A percentile compares a stretch with the other conserved stretches of the same genome.
Evolutionary conservation across 1,140 invertebrate species (phyloP).

Genomic region (Leptopilina boulardi): DNA sequence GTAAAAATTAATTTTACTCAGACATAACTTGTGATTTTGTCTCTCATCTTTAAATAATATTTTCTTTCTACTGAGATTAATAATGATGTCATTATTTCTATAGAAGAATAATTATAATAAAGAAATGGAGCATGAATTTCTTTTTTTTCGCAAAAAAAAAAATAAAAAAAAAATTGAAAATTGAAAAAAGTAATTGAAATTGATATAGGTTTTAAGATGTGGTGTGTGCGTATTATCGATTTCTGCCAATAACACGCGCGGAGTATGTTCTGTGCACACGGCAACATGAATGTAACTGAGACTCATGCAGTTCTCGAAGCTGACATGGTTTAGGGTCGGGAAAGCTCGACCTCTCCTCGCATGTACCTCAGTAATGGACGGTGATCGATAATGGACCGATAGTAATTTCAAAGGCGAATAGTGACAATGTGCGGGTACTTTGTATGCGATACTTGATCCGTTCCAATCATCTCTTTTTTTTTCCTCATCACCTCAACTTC

Average conservation of each 20-base stretch:
- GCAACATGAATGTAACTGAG: constrained; percentile 18
- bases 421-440: constrained; percentile 27
- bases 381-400: constrained; percentile 56
- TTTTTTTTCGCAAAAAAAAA: too few relatives aligned
- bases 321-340: constrained; percentile 46
- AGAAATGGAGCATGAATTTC: too few relatives aligned
- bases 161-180: neutral
- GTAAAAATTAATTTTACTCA: too few relatives aligned
- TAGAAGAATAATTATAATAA: too few relatives aligned
- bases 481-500: neutral
- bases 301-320: constrained; percentile 43
- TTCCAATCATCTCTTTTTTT: constrained; percentile 4
- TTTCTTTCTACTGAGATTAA: too few relatives aligned
- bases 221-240: constrained; percentile 43
- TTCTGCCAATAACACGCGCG: constrained; percentile 43
- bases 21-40: too few relatives aligned
- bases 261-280: neutral
- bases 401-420: constrained; percentile 31
- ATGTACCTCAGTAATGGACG: constrained; percentile 61
- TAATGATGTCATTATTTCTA: too few relatives aligned
- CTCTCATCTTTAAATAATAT: too few relatives aligned
- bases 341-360: constrained; percentile 25
- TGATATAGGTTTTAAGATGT: neutral
- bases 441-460: constrained; percentile 23
- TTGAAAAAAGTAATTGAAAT: neutral